Evolutionary conservation across 1,140 invertebrate genomes (phyloP), one percentile per base, ranked within the genome.

Genomic region (Belonocnema kinseyi): DNA sequence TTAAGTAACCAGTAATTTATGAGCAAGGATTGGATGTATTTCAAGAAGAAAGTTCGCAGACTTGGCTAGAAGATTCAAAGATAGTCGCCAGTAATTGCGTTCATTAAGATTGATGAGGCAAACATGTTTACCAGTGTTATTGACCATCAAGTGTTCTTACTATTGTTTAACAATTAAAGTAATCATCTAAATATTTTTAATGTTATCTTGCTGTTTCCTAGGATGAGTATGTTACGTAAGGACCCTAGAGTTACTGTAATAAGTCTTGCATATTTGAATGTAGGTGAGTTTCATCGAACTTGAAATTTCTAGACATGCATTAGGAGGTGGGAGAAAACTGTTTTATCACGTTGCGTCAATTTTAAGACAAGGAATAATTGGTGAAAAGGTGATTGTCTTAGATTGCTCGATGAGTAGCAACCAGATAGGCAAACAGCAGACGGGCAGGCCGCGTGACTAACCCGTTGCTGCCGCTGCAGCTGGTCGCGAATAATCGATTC

Each of bases 401-500:
- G 61, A 14, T 66, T 66, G 61, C 61, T 40, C 61, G 26, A 66
- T 33, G 26, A 66, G 61, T 66, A 40, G 61, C 61, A 66, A 66
- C 61, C 61, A 66, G 26, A 66, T 66, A 66, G 40, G 61, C 80
- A 82, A 82, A 85, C 80, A 66, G 61, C 80, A 82, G 83, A 85
- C 80, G 84, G 80, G 77, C 79, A 85, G 82, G 81, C 87, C 83
- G 83, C 84, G 82, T 89, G 85, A 88, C 88, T 88, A 88, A 88
- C 81, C 81, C 61, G 13, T 33, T 58, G 77, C 80, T 84, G 80
- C 80, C 82, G 82, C 78, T 84, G 85, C 83, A 88, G 88, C 83
- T 86, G 88, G 81, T 87, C 74, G 83, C 82, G 77, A 88, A 88
- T 88, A 87, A 90, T 90, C 88, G 88, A 90, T 90, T 88, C 80